Conservation (phyloP, 2,888 invertebrate species). For the Phragmatobia fuliginosa region DNA sequence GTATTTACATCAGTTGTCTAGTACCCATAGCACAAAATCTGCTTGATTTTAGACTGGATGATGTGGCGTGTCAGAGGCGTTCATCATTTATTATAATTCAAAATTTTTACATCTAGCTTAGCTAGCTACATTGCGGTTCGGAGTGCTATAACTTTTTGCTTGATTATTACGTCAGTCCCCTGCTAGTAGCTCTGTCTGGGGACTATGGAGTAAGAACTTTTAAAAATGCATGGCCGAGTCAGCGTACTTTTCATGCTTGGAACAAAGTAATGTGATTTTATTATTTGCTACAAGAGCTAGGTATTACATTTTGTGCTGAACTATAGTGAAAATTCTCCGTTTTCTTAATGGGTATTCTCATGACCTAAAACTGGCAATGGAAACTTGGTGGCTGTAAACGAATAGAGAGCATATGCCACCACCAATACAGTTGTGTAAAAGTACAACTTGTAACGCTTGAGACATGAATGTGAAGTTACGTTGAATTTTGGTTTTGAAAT, state of each 20-base stretch:
- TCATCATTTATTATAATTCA: too few relatives aligned
- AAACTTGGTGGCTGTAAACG: not conserved
- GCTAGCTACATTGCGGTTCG: constrained; percentile 11
- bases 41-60: too few relatives aligned
- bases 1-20: too few relatives aligned
- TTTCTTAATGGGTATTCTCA: not conserved
- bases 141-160: constrained; percentile 10
- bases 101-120: constrained; percentile 19
- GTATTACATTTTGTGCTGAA: not conserved
- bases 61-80: too few relatives aligned
- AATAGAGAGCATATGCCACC: not conserved
- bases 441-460: not conserved
- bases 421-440: not conserved
- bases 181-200: too few relatives aligned
- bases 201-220: constrained; percentile 21
- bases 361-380: not conserved
- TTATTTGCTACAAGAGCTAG: constrained; percentile 12
- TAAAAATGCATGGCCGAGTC: constrained; percentile 26
- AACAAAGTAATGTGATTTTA: constrained; percentile 26
- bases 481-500: not conserved
- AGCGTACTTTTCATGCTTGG: constrained; percentile 27
- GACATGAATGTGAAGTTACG: not conserved
- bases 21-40: too few relatives aligned
- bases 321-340: not conserved
- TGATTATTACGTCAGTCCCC: not conserved